Evolutionary conservation across 2,797 vertebrate genomes (phyloP).

Genomic region (Oreonectes daqikongensis): DNA sequence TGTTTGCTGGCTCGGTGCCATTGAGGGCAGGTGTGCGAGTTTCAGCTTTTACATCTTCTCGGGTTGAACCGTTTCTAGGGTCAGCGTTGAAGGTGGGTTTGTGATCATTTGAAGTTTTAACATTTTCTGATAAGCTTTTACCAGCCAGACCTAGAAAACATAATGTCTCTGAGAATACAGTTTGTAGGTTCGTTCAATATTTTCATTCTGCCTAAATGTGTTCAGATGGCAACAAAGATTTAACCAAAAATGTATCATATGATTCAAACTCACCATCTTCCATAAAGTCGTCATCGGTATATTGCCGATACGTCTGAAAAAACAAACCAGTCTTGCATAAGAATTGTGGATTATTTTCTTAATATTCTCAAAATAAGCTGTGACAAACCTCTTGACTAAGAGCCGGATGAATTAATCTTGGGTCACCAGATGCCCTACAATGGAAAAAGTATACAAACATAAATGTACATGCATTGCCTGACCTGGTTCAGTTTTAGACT

Average conservation of each 20-base stretch:
- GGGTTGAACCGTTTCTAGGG: constrained; percentile 5
- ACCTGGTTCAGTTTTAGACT: background rate
- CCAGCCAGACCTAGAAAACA: background rate
- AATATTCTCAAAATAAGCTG: background rate
- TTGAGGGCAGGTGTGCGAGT: constrained; percentile 9
- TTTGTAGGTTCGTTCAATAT: background rate
- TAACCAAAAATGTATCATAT: background rate
- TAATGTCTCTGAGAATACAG: constrained; percentile 1
- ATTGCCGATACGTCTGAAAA: constrained; percentile 17
- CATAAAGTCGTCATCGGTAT: constrained; percentile 38
- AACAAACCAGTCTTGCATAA: background rate
- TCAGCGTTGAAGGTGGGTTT: constrained; percentile 17
- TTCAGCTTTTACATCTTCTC: background rate
- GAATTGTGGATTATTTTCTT: background rate
- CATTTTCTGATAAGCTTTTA: background rate
- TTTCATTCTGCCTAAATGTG: too few species aligned
- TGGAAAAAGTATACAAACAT: background rate
- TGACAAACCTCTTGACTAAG: constrained; percentile 54
- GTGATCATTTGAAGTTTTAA: background rate
- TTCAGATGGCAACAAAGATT: too few species aligned
- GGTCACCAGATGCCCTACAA: constrained; percentile 40
- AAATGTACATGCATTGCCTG: background rate
- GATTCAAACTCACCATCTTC: constrained; percentile 48
- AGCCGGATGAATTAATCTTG: constrained; percentile 52
- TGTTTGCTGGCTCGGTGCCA: constrained; percentile 4